Base-by-base conservation (phyloP, 2,113 vertebrate genomes). In the Colius striatus region DNA sequence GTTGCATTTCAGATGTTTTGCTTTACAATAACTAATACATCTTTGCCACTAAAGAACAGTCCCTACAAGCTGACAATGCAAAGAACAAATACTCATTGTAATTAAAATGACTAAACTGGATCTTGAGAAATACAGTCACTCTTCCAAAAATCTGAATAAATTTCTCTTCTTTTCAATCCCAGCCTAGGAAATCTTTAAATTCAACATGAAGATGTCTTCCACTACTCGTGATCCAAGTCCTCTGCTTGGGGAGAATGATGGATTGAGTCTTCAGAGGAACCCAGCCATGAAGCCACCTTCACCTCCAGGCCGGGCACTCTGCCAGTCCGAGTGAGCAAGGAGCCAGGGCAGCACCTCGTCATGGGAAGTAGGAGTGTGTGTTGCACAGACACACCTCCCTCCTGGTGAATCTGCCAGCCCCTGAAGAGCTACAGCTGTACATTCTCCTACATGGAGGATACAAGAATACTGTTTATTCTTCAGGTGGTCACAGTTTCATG, bases 251-350 rank as follows among this genome's bases (percentile, higher is more conserved):
- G 61, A 62, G 61, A 78, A 26, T 36, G 30, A 17, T 1, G 10
- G 45, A 23, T 36, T n/a, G 34, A 22, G 0, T 38, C 1, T 0
- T 29, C 38, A n/a, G 38, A 68, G 32, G 22, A 78, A 84, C n/a
- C 11, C 45, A 73, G 29, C 32, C 60, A 61, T 65, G 55, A 80
- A 62, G 27, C 11, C 51, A 32, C 32, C 26, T 61, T 53, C n/a
- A 78, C 9, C 45, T 51, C 27, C 77, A 80, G 48, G 57, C 16
- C 38, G 10, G 53, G 36, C 1, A 0, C 11, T 10, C 34, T 45
- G 41, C 22, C 3, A 9, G 51, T 5, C n/a, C 36, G 4, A 48
- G 66, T 6, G 54, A 26, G 11, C 0, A 0, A 66, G 58, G 48
- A 71, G 58, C 48, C 63, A 51, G 76, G 61, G 47, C 9, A 58